A percentile compares a stretch with the other conserved stretches of the same genome.
Evolutionary conservation across 2,888 invertebrate genomes (phyloP).

Genomic region (Dicranocentrus wangi): DNA sequence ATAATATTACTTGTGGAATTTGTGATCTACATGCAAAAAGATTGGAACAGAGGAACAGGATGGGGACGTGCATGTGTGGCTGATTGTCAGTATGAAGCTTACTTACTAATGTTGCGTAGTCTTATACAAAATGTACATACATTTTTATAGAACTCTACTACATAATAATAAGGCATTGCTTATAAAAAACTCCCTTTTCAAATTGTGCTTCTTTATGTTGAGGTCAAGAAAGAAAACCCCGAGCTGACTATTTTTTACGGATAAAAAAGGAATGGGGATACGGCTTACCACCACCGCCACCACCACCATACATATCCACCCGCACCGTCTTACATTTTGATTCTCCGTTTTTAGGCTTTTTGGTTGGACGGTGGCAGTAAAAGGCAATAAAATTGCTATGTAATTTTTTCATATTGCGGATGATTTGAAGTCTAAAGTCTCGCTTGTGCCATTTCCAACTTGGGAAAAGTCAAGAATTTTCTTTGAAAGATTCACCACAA

Average conservation of each 20-base stretch:
- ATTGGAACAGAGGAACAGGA: slow-evolving; percentile 27
- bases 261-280: neutral
- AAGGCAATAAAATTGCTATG: slow-evolving; percentile 62
- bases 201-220: slow-evolving; percentile 34
- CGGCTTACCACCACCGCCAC: neutral
- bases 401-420: slow-evolving; percentile 65
- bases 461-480: slow-evolving; percentile 7
- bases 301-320: too few species aligned
- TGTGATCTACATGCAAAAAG: slow-evolving; percentile 56
- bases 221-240: slow-evolving; percentile 47
- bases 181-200: slow-evolving; percentile 48
- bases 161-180: slow-evolving; percentile 50
- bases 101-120: neutral
- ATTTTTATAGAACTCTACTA: neutral
- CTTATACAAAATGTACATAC: neutral
- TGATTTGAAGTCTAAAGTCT: slow-evolving; percentile 62
- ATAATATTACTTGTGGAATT: slow-evolving; percentile 55
- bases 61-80: slow-evolving; percentile 7
- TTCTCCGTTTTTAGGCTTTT: neutral
- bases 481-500: slow-evolving; percentile 7
- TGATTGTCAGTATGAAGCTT: slow-evolving; percentile 2
- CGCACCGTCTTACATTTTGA: too few species aligned
- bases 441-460: slow-evolving; percentile 29
- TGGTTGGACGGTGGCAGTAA: slow-evolving; percentile 17
- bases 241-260: slow-evolving; percentile 11